Evolutionary conservation across 2,797 vertebrate species (phyloP).

Genomic region (Mastacembelus armatus): DNA sequence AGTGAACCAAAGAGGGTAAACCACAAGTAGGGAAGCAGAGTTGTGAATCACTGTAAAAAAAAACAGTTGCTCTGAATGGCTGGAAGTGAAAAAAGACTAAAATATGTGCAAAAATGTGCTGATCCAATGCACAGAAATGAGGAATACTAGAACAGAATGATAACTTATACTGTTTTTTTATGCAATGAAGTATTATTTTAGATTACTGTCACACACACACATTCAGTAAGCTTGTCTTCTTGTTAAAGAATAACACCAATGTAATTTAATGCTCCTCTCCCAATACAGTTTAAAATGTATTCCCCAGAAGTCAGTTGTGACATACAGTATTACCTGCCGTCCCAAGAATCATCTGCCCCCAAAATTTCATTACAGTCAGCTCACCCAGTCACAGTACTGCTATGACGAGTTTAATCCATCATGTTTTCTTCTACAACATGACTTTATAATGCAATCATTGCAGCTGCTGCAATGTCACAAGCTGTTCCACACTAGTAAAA

Average conservation of each 20-base stretch:
- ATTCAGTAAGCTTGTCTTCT: conserved; percentile 14
- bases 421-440: conserved; percentile 44
- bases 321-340: conserved; percentile 1
- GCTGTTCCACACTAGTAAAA: conserved; percentile 38
- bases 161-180: conserved; percentile 3
- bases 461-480: conserved; percentile 25
- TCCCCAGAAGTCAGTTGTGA: not conserved
- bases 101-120: conserved; percentile 19
- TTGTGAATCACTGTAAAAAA: conserved; percentile 17
- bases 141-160: too few relatives aligned
- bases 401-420: conserved; percentile 62
- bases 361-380: conserved; percentile 40
- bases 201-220: conserved; percentile 36
- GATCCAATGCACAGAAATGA: conserved; percentile 8
- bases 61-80: conserved; percentile 14
- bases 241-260: conserved; percentile 23
- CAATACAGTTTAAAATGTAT: conserved; percentile 14
- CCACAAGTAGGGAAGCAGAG: not conserved
- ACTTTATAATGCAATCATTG: conserved; percentile 69
- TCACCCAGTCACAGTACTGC: conserved; percentile 42
- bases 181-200: conserved; percentile 22
- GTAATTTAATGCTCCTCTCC: not conserved
- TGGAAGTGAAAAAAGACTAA: not conserved
- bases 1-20: not conserved
- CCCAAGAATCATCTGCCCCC: conserved; percentile 8